phyloP scores from a whole-genome alignment of 2,113 vertebrate genomes.

The Scomber scombrus region DNA sequence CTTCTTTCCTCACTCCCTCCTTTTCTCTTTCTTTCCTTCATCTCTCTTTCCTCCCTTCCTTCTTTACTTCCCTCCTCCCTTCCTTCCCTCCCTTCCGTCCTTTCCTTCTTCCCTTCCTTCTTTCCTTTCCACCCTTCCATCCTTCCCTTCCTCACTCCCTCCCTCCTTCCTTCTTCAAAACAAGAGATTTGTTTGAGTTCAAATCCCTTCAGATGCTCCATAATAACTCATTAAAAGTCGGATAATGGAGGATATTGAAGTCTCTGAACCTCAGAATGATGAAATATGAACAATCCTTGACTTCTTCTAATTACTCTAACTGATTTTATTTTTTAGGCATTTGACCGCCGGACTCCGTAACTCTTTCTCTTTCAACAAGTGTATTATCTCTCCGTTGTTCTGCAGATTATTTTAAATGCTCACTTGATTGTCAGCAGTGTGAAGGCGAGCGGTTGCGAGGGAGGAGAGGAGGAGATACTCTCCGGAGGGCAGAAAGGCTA shows the following conservation, averaged over 20 bases:
- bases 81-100: too few species aligned
- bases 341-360: not conserved
- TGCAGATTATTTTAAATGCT: constrained; percentile 81
- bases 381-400: constrained; percentile 27
- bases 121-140: too few species aligned
- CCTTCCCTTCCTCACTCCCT: too few species aligned
- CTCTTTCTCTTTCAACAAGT: constrained; percentile 22
- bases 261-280: not conserved
- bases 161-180: too few species aligned
- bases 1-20: too few species aligned
- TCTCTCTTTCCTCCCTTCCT: too few species aligned
- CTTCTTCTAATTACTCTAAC: not conserved
- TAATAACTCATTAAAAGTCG: not conserved
- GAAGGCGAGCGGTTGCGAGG: constrained; percentile 64
- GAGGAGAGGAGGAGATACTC: constrained; percentile 83
- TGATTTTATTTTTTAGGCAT: too few species aligned
- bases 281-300: constrained; percentile 14
- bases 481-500: constrained; percentile 93
- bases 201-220: not conserved
- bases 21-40: too few species aligned
- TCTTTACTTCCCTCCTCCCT: too few species aligned
- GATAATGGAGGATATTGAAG: not conserved
- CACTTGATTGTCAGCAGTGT: constrained; percentile 78
- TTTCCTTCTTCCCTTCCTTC: too few species aligned
- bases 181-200: too few species aligned